Evolutionary conservation across 2,113 vertebrate species (phyloP), one percentile per base, ranked within the genome.

Genomic region (Ammodytes marinus): DNA sequence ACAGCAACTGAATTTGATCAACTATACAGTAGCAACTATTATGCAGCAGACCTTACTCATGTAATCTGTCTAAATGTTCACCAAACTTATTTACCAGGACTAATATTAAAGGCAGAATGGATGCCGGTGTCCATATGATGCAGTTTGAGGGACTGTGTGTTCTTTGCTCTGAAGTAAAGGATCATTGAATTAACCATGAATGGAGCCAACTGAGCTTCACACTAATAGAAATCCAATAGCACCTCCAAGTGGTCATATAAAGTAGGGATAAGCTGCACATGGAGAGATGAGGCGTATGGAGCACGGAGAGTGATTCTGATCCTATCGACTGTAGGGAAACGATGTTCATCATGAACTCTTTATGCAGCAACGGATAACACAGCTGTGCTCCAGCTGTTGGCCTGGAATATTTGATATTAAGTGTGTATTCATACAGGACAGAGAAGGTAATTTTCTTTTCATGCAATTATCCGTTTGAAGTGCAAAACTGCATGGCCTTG

Each of bases 161-260:
- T 19, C 4, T 35, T 42, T 42, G 13, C 45, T 13, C 69, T 5
- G 12, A 55, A 43, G 45, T 27, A 27, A 52, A 52, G 15, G 11
- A 49, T 35, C 65, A 42, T 0, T 40, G 47, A 17, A 13, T 46
- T 14, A 0, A 64, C 11, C 13, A 47, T 4, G 17, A 55, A 39
- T 42, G 17, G 45, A 67, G 52, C 43, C 17, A 1, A 3, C 27
- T 40, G 46, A 72, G 17, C 39, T 37, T 45, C 35, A 46, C 17
- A 27, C 49, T 43, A 80, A 63, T 0, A 70, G n/a, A 77, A 81
- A 82, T 78, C 65, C 83, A 80, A 87, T 46, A 91, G 84, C 84
- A 27, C 83, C 80, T 17, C 67, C 69, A 67, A 75, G 82, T 84
- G 91, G 82, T 43, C 17, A 60, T 17, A 72, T 0, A 27, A 27